phyloP scores from a whole-genome alignment of 2,888 invertebrate species.

The Syrphus vitripennis region DNA sequence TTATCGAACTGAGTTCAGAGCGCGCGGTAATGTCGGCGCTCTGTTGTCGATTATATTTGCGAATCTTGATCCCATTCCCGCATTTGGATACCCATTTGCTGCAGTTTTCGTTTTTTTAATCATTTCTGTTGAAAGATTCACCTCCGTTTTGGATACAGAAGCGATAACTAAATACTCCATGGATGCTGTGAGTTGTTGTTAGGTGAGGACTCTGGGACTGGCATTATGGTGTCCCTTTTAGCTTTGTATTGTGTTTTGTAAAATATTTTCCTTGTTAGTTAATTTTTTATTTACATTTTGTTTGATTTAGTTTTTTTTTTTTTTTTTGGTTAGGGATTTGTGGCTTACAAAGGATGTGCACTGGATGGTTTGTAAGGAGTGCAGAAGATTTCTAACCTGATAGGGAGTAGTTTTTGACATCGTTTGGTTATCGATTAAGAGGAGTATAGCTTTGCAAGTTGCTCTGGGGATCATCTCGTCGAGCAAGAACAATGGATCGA shows the following conservation, averaged over 20 bases:
- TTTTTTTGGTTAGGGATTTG: constrained; percentile 8
- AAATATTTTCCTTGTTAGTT: constrained; percentile 68
- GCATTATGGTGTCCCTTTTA: constrained; percentile 49
- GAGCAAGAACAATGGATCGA: constrained; percentile 9
- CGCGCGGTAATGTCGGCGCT: constrained; percentile 54
- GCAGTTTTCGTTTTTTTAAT: not conserved
- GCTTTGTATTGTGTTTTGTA: constrained; percentile 63
- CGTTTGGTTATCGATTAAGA: constrained; percentile 69
- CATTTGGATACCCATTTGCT: constrained; percentile 47
- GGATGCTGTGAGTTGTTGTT: not conserved
- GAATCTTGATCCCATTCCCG: constrained; percentile 58
- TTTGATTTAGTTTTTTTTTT: not conserved
- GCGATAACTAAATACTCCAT: constrained; percentile 63
- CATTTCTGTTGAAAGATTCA: constrained; percentile 15
- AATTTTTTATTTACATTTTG: constrained; percentile 24
- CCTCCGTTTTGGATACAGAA: constrained; percentile 52
- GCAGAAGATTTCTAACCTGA: constrained; percentile 59
- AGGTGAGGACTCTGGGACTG: not conserved
- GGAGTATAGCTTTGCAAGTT: constrained; percentile 6
- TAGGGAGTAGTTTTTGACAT: constrained; percentile 64
- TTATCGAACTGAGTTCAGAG: constrained; percentile 41
- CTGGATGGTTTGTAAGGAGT: not conserved
- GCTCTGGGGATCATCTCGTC: constrained; percentile 1
- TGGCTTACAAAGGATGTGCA: constrained; percentile 7
- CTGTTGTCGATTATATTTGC: constrained; percentile 64